Conservation (phyloP, 2,888 invertebrate species). For the Ferrisia virgata region DNA sequence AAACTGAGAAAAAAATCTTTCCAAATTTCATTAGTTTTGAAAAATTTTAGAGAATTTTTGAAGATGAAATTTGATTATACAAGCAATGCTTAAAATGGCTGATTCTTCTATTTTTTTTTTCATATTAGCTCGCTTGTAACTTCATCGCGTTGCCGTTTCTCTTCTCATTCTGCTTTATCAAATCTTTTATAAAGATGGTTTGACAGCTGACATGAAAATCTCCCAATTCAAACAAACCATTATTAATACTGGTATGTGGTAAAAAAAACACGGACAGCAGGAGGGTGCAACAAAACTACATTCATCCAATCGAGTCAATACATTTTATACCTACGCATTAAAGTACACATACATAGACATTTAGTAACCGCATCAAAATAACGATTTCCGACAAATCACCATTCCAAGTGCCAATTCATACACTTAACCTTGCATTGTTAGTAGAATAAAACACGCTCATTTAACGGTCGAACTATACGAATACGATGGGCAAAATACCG, state of each 20-base stretch:
- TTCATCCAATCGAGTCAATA: too few species aligned
- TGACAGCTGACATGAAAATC: not conserved
- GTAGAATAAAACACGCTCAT: conserved; percentile 3
- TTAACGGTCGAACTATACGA: not conserved
- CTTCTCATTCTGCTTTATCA: too few species aligned
- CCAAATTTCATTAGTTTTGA: not conserved
- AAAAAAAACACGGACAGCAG: too few species aligned
- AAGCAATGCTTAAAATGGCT: not conserved
- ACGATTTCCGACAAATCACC: not conserved
- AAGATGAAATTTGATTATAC: not conserved
- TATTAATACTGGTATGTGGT: not conserved
- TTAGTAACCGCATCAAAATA: not conserved
- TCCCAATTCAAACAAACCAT: not conserved
- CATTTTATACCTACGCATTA: too few species aligned
- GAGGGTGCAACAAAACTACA: too few species aligned
- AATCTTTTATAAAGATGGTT: not conserved
- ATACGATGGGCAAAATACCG: not conserved
- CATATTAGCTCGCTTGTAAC: not conserved
- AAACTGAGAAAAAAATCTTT: not conserved
- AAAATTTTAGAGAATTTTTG: not conserved
- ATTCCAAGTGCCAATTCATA: not conserved
- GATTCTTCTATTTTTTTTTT: not conserved
- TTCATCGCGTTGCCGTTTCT: too few species aligned
- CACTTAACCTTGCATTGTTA: too few species aligned
- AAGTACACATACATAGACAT: too few species aligned